phyloP scores from a whole-genome alignment of 2,113 vertebrate genomes.

The Calyptomena viridis region DNA sequence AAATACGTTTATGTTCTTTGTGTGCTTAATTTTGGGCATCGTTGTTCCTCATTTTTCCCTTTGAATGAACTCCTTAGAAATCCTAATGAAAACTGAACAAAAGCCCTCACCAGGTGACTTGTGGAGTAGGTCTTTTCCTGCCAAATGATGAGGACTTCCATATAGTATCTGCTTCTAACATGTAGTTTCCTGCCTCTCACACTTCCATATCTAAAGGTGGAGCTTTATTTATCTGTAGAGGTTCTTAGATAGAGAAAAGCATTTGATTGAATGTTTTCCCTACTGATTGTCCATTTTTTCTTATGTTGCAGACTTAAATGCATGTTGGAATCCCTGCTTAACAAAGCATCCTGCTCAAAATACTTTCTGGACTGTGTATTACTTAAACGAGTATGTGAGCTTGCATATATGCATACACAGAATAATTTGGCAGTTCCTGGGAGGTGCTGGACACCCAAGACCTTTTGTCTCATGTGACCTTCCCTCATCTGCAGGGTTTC shows the following conservation, averaged over 20 bases:
- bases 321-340: not conserved
- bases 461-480: not conserved
- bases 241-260: not conserved
- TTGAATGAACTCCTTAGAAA: slow-evolving; percentile 1
- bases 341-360: not conserved
- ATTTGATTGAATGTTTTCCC: not conserved
- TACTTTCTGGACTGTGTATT: not conserved
- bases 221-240: not conserved
- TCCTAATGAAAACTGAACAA: not conserved
- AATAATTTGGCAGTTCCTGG: not conserved
- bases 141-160: not conserved
- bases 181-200: not conserved
- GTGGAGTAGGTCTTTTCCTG: not conserved
- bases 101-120: not conserved
- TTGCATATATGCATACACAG: not conserved
- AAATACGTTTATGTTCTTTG: slow-evolving; percentile 3
- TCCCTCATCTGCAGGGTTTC: not conserved
- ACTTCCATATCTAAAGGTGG: not conserved
- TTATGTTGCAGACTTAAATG: not conserved
- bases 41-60: not conserved
- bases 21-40: not conserved
- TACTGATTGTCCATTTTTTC: not conserved
- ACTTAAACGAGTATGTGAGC: not conserved
- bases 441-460: not conserved
- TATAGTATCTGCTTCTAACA: not conserved